Conservation (phyloP, 2,888 invertebrate genomes). For the Nymphalis urticae region DNA sequence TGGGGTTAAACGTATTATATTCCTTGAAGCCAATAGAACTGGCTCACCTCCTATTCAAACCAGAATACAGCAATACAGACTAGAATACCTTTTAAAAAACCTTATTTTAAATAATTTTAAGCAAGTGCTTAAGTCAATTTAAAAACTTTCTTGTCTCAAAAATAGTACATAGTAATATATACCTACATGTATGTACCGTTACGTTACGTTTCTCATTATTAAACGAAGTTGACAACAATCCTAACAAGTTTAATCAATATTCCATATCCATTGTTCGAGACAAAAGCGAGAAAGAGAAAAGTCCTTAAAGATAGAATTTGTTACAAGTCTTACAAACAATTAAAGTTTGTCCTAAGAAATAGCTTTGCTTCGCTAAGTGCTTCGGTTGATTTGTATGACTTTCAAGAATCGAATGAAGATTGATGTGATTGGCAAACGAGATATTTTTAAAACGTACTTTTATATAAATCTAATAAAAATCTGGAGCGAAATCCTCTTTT, state of each 20-base stretch:
- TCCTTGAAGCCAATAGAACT: too few species aligned
- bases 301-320: slow-evolving; percentile 42
- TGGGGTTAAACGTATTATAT: too few species aligned
- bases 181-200: too few species aligned
- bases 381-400: slow-evolving; percentile 71
- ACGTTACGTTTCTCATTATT: too few species aligned
- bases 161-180: too few species aligned
- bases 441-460: slow-evolving; percentile 13
- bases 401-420: slow-evolving; percentile 47
- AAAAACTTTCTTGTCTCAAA: too few species aligned
- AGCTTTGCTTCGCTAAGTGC: slow-evolving; percentile 55
- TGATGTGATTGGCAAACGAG: slow-evolving; percentile 41
- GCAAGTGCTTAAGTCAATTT: too few species aligned
- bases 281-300: slow-evolving; percentile 9
- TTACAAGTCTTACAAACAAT: slow-evolving; percentile 62
- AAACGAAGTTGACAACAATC: background rate
- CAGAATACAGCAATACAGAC: too few species aligned
- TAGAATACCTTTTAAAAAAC: too few species aligned
- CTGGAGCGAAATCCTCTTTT: background rate
- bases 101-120: too few species aligned
- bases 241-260: background rate
- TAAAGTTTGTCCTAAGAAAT: slow-evolving; percentile 62
- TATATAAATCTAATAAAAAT: background rate
- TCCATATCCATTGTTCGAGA: background rate
- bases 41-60: too few species aligned